Evolutionary conservation across 2,113 vertebrate species (phyloP).

Genomic region (Alexandromys fortis): DNA sequence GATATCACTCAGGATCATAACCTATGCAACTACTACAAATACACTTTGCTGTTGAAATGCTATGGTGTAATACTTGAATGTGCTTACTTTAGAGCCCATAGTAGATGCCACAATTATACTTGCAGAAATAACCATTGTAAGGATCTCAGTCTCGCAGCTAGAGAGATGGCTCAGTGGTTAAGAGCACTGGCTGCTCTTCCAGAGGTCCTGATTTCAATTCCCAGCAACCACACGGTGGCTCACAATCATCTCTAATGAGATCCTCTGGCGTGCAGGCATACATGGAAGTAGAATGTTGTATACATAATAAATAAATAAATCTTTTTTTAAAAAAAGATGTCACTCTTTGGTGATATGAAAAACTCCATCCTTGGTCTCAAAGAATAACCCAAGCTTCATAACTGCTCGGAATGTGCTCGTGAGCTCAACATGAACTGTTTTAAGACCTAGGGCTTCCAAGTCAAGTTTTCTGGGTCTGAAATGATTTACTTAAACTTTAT

Average conservation of each 20-base stretch:
- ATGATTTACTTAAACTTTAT: not conserved
- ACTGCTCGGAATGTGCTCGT: not conserved
- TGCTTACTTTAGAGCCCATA: not conserved
- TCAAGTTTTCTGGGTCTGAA: not conserved
- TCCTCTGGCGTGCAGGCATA: no score
- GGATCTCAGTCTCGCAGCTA: not conserved
- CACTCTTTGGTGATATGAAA: not conserved
- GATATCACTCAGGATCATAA: not conserved
- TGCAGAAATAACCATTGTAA: not conserved
- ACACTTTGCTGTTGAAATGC: not conserved
- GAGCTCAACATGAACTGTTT: not conserved
- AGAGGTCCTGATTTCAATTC: no score
- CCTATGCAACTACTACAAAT: not conserved
- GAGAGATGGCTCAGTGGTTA: no score
- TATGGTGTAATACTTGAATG: not conserved
- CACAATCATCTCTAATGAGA: no score
- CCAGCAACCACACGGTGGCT: no score
- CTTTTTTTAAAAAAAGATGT: not conserved
- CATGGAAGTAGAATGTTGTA: no score
- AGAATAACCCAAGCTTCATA: conserved; percentile 9
- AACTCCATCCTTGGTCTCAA: not conserved
- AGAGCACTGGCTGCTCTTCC: no score
- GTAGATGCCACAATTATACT: not conserved
- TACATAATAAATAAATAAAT: no score
- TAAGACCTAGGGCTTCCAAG: not conserved